Percentiles rank a stretch among this genome's conserved stretches.
Conservation (phyloP, 2,797 vertebrate genomes). For the Varecia variegata region DNA sequence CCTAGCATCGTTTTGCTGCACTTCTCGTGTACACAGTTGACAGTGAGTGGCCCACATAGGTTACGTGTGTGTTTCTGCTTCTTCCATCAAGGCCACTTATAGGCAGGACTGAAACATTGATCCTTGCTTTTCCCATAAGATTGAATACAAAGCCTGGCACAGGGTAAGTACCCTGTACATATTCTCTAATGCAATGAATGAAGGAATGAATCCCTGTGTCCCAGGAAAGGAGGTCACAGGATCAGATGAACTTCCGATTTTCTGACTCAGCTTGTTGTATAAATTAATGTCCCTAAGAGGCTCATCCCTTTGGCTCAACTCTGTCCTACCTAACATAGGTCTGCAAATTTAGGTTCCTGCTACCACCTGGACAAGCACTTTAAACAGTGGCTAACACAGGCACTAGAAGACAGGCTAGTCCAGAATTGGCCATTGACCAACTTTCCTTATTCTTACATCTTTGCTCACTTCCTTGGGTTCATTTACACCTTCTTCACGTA, state of each 20-base stretch:
- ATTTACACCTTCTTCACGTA: background rate
- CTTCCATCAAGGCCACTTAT: background rate
- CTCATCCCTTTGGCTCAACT: background rate
- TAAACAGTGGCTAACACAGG: background rate
- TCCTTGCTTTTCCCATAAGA: background rate
- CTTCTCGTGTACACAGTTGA: background rate
- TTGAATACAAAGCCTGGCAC: background rate
- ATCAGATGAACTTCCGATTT: background rate
- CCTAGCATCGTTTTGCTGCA: background rate
- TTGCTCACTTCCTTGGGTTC: background rate
- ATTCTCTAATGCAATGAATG: background rate
- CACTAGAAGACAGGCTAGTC: background rate
- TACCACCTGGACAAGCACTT: background rate
- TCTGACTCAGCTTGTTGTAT: background rate
- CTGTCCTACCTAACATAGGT: background rate
- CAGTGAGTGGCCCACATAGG: fast-evolving
- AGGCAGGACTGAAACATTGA: background rate
- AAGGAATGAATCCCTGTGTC: background rate
- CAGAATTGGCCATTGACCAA: background rate
- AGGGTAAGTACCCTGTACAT: background rate
- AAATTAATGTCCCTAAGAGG: background rate
- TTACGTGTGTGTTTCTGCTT: background rate
- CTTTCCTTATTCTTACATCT: background rate
- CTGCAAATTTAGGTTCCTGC: background rate
- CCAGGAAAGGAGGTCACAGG: background rate